Percentiles rank a stretch among this genome's conserved stretches.
Conservation (phyloP, 2,888 invertebrate species). For the Eupithecia subumbrata region DNA sequence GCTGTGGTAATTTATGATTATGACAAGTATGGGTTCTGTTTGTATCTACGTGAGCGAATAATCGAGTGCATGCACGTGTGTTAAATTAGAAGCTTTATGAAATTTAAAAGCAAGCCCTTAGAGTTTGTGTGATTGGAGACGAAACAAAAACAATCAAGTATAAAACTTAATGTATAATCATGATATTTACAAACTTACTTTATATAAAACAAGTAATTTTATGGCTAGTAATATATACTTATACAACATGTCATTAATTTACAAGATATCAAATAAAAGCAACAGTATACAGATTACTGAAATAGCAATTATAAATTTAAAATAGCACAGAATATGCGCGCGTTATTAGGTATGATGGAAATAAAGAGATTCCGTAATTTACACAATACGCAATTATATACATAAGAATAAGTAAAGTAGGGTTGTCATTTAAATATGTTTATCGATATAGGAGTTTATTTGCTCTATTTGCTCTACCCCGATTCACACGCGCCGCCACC, state of each 20-base stretch:
- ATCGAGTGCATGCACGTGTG: constrained; percentile 29
- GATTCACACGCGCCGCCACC: too few species aligned
- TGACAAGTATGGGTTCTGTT: constrained; percentile 5
- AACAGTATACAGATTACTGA: constrained; percentile 78
- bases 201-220: constrained; percentile 84
- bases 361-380: constrained; percentile 81
- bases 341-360: constrained; percentile 68
- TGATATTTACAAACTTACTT: constrained; percentile 83
- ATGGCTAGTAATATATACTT: constrained; percentile 83
- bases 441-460: constrained; percentile 62
- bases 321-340: constrained; percentile 74
- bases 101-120: constrained; percentile 2
- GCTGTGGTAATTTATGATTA: not conserved
- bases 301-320: constrained; percentile 71
- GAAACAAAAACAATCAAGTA: constrained; percentile 80
- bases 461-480: not conserved
- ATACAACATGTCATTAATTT: constrained; percentile 83
- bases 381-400: constrained; percentile 76
- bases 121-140: constrained; percentile 46
- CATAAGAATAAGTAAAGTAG: constrained; percentile 55
- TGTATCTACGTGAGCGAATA: constrained; percentile 4
- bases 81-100: not conserved
- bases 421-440: constrained; percentile 62
- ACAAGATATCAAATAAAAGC: constrained; percentile 81
- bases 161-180: constrained; percentile 84